A percentile compares a stretch with the other conserved stretches of the same genome.
phyloP scores from a whole-genome alignment of 2,113 vertebrate genomes.

The Erythrocercus mccallii region DNA sequence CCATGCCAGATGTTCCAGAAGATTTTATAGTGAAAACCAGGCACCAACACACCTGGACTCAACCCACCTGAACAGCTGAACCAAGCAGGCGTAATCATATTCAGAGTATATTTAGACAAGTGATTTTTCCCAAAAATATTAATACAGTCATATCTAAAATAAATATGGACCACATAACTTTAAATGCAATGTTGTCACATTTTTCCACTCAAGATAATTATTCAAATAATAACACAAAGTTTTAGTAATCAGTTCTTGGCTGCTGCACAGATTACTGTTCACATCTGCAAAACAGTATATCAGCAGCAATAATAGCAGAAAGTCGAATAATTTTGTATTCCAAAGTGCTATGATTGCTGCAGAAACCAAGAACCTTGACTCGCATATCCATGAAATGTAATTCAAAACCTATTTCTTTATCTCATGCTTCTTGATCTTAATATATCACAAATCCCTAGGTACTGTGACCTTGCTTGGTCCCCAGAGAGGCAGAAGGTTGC shows the following conservation, averaged over 20 bases:
- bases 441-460: not conserved
- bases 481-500: conserved; percentile 14
- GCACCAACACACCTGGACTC: not conserved
- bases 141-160: not conserved
- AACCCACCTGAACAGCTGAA: not conserved
- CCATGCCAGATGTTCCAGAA: not conserved
- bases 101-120: not conserved
- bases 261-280: not conserved
- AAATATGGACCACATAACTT: not conserved
- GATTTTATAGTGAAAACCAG: not conserved
- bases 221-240: not conserved
- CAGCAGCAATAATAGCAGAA: not conserved
- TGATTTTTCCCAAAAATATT: not conserved
- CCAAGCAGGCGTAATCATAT: not conserved
- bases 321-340: not conserved
- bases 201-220: not conserved
- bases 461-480: not conserved
- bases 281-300: not conserved
- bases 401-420: not conserved
- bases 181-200: not conserved
- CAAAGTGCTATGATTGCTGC: not conserved
- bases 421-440: not conserved
- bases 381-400: not conserved
- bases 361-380: not conserved
- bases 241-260: not conserved